These are phyloP conservation scores for Listronotus bonariensis DNA, from an alignment of 1,140 invertebrate species.

Conservation along the genomic window DNA sequence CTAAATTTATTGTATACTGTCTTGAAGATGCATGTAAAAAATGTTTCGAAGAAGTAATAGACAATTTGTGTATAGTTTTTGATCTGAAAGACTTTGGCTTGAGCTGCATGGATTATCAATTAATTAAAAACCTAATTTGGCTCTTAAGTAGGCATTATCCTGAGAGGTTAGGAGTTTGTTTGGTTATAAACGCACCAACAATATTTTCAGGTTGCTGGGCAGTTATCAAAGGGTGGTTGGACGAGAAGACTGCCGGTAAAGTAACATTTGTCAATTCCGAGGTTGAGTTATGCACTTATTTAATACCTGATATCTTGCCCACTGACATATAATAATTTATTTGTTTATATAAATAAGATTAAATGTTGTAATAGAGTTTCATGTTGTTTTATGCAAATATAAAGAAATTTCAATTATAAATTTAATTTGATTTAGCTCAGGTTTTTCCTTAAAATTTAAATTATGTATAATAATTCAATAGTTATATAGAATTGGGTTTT, in stretches of 20 bases:
- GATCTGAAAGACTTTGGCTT: conserved; percentile 74
- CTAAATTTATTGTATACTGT: conserved; percentile 76
- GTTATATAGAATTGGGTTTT: no score
- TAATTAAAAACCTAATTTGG: conserved; percentile 78
- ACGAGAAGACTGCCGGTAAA: conserved; percentile 76
- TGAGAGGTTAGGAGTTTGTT: conserved; percentile 73
- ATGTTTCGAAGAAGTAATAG: conserved; percentile 78
- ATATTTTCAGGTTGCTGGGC: conserved; percentile 76
- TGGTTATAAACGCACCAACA: conserved; percentile 71
- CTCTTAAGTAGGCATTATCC: conserved; percentile 74
- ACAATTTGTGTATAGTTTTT: conserved; percentile 77
- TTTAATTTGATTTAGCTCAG: no score
- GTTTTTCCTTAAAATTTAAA: no score
- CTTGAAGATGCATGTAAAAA: conserved; percentile 75
- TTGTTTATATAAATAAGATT: conserved; percentile 4
- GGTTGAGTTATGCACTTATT: conserved; percentile 70
- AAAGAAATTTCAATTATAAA: no score
- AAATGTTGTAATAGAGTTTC: neutral
- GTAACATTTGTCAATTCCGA: conserved; percentile 72
- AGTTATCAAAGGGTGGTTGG: conserved; percentile 73
- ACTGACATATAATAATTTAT: conserved; percentile 63
- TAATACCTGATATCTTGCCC: conserved; percentile 77
- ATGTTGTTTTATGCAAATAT: no score
- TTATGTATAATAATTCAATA: no score
- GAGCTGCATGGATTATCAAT: conserved; percentile 76